Base-by-base conservation (phyloP, 2,113 vertebrate genomes). In the Grus americana region DNA sequence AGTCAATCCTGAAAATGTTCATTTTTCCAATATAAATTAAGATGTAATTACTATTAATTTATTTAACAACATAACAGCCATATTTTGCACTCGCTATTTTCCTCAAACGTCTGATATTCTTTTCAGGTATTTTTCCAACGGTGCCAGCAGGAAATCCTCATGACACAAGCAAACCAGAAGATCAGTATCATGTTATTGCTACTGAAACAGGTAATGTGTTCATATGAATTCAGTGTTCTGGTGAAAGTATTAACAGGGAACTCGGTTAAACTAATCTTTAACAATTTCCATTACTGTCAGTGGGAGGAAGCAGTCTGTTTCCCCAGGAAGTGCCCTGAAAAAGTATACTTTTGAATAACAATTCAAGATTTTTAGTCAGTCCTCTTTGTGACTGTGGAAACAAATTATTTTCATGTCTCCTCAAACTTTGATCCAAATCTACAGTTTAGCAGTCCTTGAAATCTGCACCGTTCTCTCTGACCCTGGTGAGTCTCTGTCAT, bases 141-240 rank as follows among this genome's bases (percentile, higher is more conserved):
- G 97, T 96, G 20, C 95, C 98, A 55, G 96, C 96, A 49, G 97
- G 97, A 96, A 98, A 97, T 85, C 83, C 98, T 26, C 97, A 98
- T 52, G 97, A 98, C 90, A 97, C 98, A 92, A 98, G 95, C 81
- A 98, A 98, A 85, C 97, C 98, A 85, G 98, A 96, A 97, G 98
- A 98, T 68, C 91, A 98, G 62, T 98, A 97, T 93, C 98, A 98
- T 87, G 92, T 98, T 74, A 97, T 97, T 73, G 97, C 98, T 88
- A 98, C 98, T 88, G 98, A 98, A 98, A 97, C 98, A 97, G 98
- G 98, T 98, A 97, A 97, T 79, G 81, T 73, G 23, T 78, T 96
- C 70, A 55, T 29, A 15, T 79, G 17, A 83, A 30, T 88, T 74
- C 79, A 68, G 62, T 32, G 49, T 50, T 88, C 79, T 79, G 71